A percentile compares a stretch with the other conserved stretches of the same genome.
Evolutionary conservation across 2,113 vertebrate species (phyloP).

Genomic region (Leptobrachium leishanense): DNA sequence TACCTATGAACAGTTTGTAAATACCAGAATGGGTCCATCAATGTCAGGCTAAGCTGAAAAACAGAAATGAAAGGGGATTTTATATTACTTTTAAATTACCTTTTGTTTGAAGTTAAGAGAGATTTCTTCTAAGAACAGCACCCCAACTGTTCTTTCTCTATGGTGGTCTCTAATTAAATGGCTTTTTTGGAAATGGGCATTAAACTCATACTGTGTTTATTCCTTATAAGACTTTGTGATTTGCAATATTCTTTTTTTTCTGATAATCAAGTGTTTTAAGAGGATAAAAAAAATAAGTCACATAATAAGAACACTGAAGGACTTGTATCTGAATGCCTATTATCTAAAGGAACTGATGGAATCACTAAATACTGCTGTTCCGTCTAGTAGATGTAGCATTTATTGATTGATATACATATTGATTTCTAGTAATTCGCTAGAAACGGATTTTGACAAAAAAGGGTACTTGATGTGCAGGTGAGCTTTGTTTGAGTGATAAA

Average conservation of each 20-base stretch:
- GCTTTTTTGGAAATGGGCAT: constrained; percentile 41
- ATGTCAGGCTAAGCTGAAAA: constrained; percentile 45
- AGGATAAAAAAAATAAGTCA: not conserved
- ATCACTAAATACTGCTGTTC: not conserved
- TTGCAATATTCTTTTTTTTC: constrained; percentile 43
- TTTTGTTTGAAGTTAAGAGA: constrained; percentile 47
- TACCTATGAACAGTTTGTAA: constrained; percentile 46
- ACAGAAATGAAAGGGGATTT: constrained; percentile 36
- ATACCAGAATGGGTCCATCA: constrained; percentile 46
- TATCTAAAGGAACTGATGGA: not conserved
- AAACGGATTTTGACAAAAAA: not conserved
- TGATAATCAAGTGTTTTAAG: constrained; percentile 34
- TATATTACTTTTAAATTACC: constrained; percentile 45
- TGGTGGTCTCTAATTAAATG: constrained; percentile 45
- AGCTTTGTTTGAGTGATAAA: too few species aligned
- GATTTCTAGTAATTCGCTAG: not conserved
- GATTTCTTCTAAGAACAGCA: constrained; percentile 46
- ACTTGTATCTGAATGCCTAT: too few species aligned
- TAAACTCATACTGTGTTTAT: constrained; percentile 39
- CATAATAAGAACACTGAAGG: too few species aligned
- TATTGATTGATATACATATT: not conserved
- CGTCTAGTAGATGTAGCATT: too few species aligned
- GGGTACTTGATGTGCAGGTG: too few species aligned
- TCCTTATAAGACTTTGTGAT: constrained; percentile 36
- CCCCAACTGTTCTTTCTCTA: constrained; percentile 33